Evolutionary conservation across 2,113 vertebrate genomes (phyloP), one percentile per base, ranked within the genome.

Genomic region (Coregonus clupeaformis): DNA sequence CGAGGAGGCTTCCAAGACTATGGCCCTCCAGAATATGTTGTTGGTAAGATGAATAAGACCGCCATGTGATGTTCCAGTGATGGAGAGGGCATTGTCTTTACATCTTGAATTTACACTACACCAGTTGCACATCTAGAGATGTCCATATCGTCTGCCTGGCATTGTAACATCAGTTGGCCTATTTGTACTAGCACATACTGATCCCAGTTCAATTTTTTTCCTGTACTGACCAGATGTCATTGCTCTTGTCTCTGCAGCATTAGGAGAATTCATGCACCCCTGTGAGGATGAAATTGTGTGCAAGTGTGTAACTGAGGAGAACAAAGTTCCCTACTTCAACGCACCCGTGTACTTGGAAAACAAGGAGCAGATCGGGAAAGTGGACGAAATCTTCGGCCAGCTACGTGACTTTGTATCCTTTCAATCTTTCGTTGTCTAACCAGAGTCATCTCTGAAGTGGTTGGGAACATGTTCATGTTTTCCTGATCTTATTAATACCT

Each of bases 351-450:
- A 98, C 76, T 87, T 99, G 92, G 97, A 99, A 83, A 99, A 99
- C 89, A 99, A 99, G 85, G 96, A 99, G 72, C 97, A 99, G 84
- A 97, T 99, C 7, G 98, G 98, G 13, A 99, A 99, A 88, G 96
- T 99, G 82, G 98, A 99, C 77, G 98, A 99, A 90, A 99, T 99
- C 86, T 99, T 99, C 1, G 97, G 97, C 11, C 97, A 99, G 79
- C 92, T 99, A 29, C 92, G 97, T 68, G 96, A 98, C 77, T 99
- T 99, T 93, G 98, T 99, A 99, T 98, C 98, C 94, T 98, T 97
- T 78, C 1, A 71, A 11, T 60, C 13, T 62, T 2, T 1, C 14
- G 9, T 1, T 24, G 25, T 30, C 5, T 20, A 64, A 9, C 42
- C 9, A 42, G 7, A 36, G 5, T 36, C 7, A 9, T 27, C n/a